Percentiles rank a stretch among this genome's conserved stretches.
Conservation (phyloP, 2,797 vertebrate genomes). For the Cacajao melanocephalus region DNA sequence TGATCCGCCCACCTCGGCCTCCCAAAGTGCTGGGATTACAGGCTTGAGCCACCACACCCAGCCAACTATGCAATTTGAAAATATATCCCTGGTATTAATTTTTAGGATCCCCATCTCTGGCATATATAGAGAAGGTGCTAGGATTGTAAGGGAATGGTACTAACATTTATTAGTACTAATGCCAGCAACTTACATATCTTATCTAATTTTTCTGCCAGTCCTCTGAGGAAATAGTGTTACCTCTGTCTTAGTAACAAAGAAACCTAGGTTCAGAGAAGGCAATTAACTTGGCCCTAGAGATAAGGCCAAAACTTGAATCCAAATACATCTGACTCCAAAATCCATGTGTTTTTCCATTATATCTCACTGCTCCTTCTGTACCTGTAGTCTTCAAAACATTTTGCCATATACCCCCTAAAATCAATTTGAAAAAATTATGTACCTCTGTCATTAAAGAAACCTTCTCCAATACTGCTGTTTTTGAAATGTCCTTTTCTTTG, state of each 20-base stretch:
- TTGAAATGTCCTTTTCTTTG: slow-evolving; percentile 19
- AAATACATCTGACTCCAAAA: slow-evolving; percentile 7
- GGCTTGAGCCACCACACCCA: too few species aligned
- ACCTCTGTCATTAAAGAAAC: background rate
- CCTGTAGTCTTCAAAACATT: background rate
- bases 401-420: background rate
- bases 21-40: too few species aligned
- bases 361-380: background rate
- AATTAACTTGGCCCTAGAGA: slow-evolving; percentile 28
- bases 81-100: background rate
- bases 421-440: background rate
- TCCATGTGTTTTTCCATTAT: background rate
- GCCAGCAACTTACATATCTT: background rate
- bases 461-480: background rate
- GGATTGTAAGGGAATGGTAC: background rate
- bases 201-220: background rate
- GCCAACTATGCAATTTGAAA: slow-evolving; percentile 19
- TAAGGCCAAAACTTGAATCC: slow-evolving; percentile 29
- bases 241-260: slow-evolving; percentile 35
- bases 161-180: background rate
- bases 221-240: background rate
- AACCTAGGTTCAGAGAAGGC: background rate
- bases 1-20: too few species aligned
- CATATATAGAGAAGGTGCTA: background rate
- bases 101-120: background rate